Evolutionary conservation across 1,140 invertebrate species (phyloP).

Genomic region (Drosophila parvula): DNA sequence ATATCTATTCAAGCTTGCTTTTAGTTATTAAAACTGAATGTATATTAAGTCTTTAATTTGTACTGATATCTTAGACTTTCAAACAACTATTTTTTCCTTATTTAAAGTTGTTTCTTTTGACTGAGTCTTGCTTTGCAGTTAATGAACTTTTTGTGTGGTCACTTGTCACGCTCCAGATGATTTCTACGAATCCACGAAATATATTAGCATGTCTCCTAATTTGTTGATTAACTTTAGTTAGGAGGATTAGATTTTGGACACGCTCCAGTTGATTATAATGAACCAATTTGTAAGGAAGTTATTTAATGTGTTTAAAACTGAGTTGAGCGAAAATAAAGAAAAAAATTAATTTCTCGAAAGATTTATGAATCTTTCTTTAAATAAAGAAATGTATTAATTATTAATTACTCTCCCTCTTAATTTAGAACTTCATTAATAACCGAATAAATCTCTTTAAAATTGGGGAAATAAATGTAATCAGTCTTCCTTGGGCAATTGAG

Average conservation of each 20-base stretch:
- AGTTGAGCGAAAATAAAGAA: too few species aligned
- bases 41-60: too few species aligned
- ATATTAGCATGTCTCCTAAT: slow-evolving; percentile 16
- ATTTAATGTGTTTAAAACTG: not conserved
- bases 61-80: not conserved
- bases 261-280: not conserved
- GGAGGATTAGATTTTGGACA: slow-evolving; percentile 1
- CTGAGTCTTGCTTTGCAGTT: not conserved
- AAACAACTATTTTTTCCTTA: too few species aligned
- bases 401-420: not conserved
- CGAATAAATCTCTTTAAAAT: not conserved
- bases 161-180: slow-evolving; percentile 22
- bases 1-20: too few species aligned
- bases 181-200: slow-evolving; percentile 1
- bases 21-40: too few species aligned
- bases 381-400: not conserved
- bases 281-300: not conserved
- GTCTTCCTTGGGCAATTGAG: not conserved
- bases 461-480: not conserved
- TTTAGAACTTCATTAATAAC: not conserved
- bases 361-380: too few species aligned
- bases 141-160: not conserved
- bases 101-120: not conserved
- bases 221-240: slow-evolving; percentile 13
- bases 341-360: too few species aligned